Conservation (phyloP, 2,797 vertebrate genomes). For the Clarias pachynema region DNA sequence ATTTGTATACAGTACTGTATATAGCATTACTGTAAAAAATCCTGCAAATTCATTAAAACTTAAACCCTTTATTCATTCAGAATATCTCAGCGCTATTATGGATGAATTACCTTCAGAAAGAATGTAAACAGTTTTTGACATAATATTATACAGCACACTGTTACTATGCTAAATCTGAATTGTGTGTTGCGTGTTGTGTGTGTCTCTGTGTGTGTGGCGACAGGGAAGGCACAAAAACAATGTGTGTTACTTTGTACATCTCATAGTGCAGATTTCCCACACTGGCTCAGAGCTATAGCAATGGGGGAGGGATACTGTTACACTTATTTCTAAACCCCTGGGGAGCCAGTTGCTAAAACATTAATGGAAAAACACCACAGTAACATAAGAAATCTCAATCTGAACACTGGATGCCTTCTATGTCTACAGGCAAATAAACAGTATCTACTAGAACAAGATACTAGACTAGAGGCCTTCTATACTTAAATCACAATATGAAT, state of each 20-base stretch:
- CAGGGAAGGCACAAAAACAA: conserved; percentile 19
- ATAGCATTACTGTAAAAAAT: conserved; percentile 71
- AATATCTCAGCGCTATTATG: conserved; percentile 67
- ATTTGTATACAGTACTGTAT: too few relatives aligned
- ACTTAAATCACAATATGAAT: conserved; percentile 18
- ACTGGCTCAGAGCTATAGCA: conserved; percentile 38
- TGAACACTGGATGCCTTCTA: conserved; percentile 20
- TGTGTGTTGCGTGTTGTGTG: conserved; percentile 9
- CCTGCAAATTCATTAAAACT: conserved; percentile 73
- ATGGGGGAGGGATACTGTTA: conserved; percentile 53
- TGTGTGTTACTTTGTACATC: conserved; percentile 42
- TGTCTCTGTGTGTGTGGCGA: conserved; percentile 1
- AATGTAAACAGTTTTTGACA: conserved; percentile 57
- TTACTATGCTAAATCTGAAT: conserved; percentile 37
- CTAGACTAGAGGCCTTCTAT: not conserved
- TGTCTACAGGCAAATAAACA: conserved; percentile 31
- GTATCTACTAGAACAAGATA: not conserved
- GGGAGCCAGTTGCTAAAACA: conserved; percentile 53
- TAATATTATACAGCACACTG: conserved; percentile 43
- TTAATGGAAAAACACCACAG: conserved; percentile 54
- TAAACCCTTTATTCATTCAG: conserved; percentile 65
- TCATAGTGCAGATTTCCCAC: conserved; percentile 49
- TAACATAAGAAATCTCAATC: conserved; percentile 37
- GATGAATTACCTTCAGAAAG: conserved; percentile 61
- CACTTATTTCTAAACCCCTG: conserved; percentile 46